A percentile compares a stretch with the other conserved stretches of the same genome.
phyloP scores from a whole-genome alignment of 2,113 vertebrate genomes.

The Aspidoscelis tigris region DNA sequence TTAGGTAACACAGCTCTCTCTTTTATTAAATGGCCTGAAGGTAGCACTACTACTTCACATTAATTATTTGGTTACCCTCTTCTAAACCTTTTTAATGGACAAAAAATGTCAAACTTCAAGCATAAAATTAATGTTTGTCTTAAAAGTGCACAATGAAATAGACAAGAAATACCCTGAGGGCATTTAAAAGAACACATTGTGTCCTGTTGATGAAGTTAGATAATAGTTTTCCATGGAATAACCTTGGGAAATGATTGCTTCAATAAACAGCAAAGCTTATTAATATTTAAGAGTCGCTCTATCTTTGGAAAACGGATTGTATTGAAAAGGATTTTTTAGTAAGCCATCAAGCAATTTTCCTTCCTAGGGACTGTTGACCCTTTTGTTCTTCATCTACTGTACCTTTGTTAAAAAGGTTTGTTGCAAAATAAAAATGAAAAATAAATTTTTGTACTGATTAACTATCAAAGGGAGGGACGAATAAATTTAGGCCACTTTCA shows the following conservation, averaged over 20 bases:
- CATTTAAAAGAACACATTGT: not conserved
- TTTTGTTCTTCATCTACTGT: not conserved
- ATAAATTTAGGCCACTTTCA: not conserved
- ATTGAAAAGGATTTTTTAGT: conserved; percentile 7
- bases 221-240: conserved; percentile 1
- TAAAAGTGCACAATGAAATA: not conserved
- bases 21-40: not conserved
- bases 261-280: conserved; percentile 24
- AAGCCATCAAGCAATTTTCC: not conserved
- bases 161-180: not conserved
- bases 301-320: not conserved
- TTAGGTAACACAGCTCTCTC: not conserved
- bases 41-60: not conserved
- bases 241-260: conserved; percentile 30
- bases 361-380: not conserved
- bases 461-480: not conserved
- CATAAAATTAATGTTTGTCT: not conserved
- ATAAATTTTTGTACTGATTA: not conserved
- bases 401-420: accelerated
- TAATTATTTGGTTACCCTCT: accelerated
- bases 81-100: not conserved
- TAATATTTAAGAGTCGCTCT: conserved; percentile 8
- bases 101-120: not conserved
- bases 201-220: conserved; percentile 2
- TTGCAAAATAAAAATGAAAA: not conserved